Conservation (phyloP, 2,888 invertebrate genomes). For the Volucella bombylans region DNA sequence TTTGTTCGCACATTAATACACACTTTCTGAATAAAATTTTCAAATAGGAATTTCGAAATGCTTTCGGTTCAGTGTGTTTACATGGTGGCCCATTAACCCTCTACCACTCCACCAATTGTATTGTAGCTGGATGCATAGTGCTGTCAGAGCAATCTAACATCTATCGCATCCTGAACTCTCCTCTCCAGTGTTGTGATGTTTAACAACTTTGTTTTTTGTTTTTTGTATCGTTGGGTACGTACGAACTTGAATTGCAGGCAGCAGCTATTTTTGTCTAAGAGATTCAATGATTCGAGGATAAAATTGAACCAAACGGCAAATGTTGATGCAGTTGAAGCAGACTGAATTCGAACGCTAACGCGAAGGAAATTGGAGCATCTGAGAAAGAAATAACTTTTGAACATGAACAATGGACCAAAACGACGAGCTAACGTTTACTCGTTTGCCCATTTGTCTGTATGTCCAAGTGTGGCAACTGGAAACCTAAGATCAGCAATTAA, state of each 20-base stretch:
- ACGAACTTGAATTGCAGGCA: background rate
- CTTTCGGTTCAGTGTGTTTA: conserved; percentile 48
- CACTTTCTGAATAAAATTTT: conserved; percentile 45
- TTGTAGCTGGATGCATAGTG: background rate
- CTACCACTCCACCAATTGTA: background rate
- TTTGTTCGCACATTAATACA: conserved; percentile 67
- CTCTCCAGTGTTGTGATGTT: conserved; percentile 25
- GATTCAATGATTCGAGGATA: conserved; percentile 2
- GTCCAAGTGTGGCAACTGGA: conserved; percentile 4
- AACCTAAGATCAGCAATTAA: conserved; percentile 49
- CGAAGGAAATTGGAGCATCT: conserved; percentile 23
- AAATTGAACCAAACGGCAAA: conserved; percentile 1
- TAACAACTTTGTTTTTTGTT: background rate
- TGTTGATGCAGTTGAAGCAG: background rate
- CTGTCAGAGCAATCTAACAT: conserved; percentile 13
- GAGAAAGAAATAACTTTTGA: conserved; percentile 36
- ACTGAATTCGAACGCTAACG: background rate
- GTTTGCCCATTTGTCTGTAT: no score
- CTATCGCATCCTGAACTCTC: conserved; percentile 21
- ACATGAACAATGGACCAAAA: conserved; percentile 11
- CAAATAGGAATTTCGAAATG: conserved; percentile 36
- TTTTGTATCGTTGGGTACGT: no score
- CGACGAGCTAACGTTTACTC: conserved; percentile 19
- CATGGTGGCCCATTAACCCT: conserved; percentile 36
- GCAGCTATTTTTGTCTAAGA: conserved; percentile 8